Conservation (phyloP, 2,113 vertebrate genomes). For the Carassius gibelio region DNA sequence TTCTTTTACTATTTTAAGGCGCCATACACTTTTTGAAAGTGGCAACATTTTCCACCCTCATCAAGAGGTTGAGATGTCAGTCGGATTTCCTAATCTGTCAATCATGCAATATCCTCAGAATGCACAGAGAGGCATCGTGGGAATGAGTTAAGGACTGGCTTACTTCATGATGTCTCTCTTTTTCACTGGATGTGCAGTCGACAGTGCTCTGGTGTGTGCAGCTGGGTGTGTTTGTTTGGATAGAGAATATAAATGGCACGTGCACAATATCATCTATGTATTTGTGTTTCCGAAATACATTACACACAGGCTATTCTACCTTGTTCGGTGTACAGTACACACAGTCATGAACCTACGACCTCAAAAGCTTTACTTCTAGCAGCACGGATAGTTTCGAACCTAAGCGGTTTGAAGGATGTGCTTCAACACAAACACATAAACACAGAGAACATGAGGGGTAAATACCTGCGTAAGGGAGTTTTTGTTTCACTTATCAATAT, state of each 20-base stretch:
- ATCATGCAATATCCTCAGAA: not conserved
- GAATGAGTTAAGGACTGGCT: not conserved
- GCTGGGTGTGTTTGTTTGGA: not conserved
- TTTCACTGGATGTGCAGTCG: too few species aligned
- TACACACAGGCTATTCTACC: not conserved
- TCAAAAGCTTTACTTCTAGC: conserved; percentile 27
- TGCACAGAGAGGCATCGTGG: not conserved
- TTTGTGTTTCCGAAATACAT: not conserved
- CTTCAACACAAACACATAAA: conserved; percentile 15
- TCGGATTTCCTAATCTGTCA: not conserved
- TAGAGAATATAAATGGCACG: not conserved
- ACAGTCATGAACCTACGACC: conserved; percentile 1
- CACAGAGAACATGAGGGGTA: not conserved
- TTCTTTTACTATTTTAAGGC: conserved; percentile 15
- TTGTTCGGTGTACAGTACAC: not conserved
- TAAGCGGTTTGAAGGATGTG: conserved; percentile 4
- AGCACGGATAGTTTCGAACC: conserved; percentile 13
- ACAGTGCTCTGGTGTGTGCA: not conserved
- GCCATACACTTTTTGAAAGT: not conserved
- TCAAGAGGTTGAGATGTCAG: not conserved
- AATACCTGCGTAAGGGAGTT: not conserved
- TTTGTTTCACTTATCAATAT: conserved; percentile 1
- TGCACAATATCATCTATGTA: not conserved
- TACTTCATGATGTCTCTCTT: too few species aligned
- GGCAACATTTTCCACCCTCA: conserved; percentile 16